Base-by-base conservation (phyloP, 2,113 vertebrate species). In the Mirounga angustirostris region DNA sequence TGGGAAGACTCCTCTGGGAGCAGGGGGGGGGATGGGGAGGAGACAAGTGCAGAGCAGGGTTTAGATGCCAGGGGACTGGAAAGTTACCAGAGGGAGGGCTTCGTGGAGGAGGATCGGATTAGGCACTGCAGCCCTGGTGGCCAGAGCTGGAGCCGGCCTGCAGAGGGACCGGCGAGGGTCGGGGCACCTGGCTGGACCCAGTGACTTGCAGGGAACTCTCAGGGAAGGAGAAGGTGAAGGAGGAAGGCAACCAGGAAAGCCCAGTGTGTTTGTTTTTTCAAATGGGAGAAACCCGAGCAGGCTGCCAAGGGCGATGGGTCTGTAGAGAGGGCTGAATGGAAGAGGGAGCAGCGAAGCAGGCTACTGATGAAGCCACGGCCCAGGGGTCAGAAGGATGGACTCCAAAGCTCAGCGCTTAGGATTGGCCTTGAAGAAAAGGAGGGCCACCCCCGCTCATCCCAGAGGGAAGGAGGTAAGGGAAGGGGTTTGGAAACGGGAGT, bases 391-490 rank as follows among this genome's bases (percentile, higher is more conserved):
- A 7, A 73, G 79, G 94, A 94, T 97, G 98, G 87, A 79, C 5
- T 46, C 92, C 18, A 95, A 30, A 89, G 80, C 43, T 69, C 91
- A 58, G 26, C 65, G 61, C 21, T 91, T 93, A 61, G 97, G 80
- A 5, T 13, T 88, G 63, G 50, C 71, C 81, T 91, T 91, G 59
- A 96, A 33, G 79, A 95, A 80, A 63, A 95, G 63, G 96, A 88
- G 76, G 89, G 52, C 71, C 19, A 28, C 69, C 28, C 63, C n/a
- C 0, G 58, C 63, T 76, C 56, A 8, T 16, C 63, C 61, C 19
- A 69, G 69, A 54, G 89, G 52, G 43, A 91, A 86, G 83, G 89
- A 94, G 95, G 89, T 87, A 91, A 93, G 96, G 78, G 18, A 30
- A 24, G 11, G 26, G 4, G 3, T 50, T 83, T 46, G 46, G 40